A percentile compares a stretch with the other conserved stretches of the same genome.
phyloP scores from a whole-genome alignment of 2,888 invertebrate genomes.

The Polydrusus cervinus region DNA sequence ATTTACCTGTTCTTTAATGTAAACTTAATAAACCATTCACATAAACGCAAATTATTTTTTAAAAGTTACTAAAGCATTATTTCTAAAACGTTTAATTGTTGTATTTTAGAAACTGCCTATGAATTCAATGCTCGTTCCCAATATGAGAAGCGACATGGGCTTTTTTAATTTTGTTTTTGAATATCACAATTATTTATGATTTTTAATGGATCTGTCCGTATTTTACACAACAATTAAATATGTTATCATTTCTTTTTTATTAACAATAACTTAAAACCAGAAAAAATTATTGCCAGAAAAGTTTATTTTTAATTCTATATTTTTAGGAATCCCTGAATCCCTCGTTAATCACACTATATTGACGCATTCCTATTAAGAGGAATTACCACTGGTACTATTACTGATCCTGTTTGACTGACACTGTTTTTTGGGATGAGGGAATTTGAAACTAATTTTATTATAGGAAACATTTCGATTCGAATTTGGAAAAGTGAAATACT shows the following conservation, averaged over 20 bases:
- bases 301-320: no score
- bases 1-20: conserved; percentile 2
- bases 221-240: neutral
- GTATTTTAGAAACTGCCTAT: neutral
- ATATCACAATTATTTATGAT: neutral
- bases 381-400: no score
- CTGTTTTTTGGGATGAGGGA: no score
- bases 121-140: neutral
- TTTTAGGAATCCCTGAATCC: no score
- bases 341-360: no score
- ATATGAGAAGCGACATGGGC: neutral
- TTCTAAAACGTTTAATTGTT: neutral
- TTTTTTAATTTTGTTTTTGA: neutral
- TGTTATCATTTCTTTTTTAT: no score
- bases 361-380: no score
- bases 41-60: conserved; percentile 7
- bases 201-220: neutral
- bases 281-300: no score
- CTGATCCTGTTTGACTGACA: no score
- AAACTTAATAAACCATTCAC: conserved; percentile 1
- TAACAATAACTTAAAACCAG: neutral
- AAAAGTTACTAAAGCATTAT: neutral
- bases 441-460: no score
- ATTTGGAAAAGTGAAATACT: no score
- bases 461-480: no score